Evolutionary conservation across 2,113 vertebrate genomes (phyloP).

Genomic region (Nasalis larvatus): DNA sequence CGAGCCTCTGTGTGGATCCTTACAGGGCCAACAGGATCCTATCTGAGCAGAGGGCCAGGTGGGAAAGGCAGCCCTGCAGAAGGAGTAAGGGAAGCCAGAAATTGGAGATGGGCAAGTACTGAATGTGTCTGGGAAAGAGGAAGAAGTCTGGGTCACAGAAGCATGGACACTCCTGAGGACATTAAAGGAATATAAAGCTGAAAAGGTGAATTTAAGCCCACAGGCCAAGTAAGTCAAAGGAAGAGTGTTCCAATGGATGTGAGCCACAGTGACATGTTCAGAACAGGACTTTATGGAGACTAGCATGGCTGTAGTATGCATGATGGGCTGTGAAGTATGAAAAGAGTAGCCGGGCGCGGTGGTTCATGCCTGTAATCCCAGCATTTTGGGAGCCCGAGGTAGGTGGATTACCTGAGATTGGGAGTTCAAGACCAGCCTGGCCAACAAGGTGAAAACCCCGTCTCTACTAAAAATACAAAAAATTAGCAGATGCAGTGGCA

Average conservation of each 20-base stretch:
- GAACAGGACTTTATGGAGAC: neutral
- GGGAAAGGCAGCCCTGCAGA: neutral
- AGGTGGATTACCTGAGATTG: too few relatives aligned
- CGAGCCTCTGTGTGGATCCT: accelerated
- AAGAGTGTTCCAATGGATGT: neutral
- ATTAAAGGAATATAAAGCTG: neutral
- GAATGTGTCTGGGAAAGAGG: neutral
- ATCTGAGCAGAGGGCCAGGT: neutral
- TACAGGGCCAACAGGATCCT: too few relatives aligned
- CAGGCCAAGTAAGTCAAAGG: neutral
- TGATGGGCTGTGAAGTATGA: accelerated
- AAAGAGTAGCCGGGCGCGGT: too few relatives aligned
- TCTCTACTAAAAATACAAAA: too few relatives aligned
- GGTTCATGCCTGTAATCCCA: too few relatives aligned
- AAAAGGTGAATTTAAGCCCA: neutral
- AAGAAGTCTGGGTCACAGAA: neutral
- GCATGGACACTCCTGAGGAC: neutral
- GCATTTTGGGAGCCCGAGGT: too few relatives aligned
- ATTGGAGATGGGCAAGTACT: neutral
- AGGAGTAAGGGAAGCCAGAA: neutral
- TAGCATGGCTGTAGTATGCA: accelerated
- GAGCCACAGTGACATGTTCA: neutral
- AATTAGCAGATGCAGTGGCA: too few relatives aligned
- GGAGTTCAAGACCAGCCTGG: too few relatives aligned
- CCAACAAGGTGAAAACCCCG: too few relatives aligned